phyloP scores from a whole-genome alignment of 2,888 invertebrate genomes.

The Sinelater perroti region DNA sequence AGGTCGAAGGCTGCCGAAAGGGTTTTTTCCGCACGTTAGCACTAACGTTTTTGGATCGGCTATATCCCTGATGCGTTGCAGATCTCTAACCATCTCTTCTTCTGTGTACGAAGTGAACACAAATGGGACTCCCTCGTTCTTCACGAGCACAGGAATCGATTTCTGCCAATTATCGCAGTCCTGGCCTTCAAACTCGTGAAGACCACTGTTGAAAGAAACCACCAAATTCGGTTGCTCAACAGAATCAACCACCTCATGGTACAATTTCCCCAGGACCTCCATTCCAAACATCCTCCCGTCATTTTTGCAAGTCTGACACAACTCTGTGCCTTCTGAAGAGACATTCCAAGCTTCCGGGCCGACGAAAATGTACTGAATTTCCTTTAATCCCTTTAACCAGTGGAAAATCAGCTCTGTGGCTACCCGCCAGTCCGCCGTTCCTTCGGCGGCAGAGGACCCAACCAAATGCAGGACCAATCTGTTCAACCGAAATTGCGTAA shows the following conservation, averaged over 20 bases:
- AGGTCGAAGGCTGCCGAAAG: constrained; percentile 49
- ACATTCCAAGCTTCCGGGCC: constrained; percentile 48
- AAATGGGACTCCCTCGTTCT: constrained; percentile 44
- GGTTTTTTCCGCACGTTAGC: constrained; percentile 46
- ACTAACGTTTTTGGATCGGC: constrained; percentile 35
- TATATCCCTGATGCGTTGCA: constrained; percentile 33
- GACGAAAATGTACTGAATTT: constrained; percentile 47
- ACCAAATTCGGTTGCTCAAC: constrained; percentile 50
- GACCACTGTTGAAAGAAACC: constrained; percentile 54
- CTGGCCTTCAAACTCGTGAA: constrained; percentile 49
- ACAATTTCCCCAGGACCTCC: constrained; percentile 41
- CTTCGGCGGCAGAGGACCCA: constrained; percentile 50
- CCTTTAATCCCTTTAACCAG: constrained; percentile 45
- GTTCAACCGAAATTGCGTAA: constrained; percentile 17
- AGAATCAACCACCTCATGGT: constrained; percentile 47
- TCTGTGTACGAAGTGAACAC: constrained; percentile 53
- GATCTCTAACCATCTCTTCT: constrained; percentile 50
- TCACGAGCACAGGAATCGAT: constrained; percentile 46
- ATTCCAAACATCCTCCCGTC: constrained; percentile 33
- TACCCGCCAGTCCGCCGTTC: constrained; percentile 42
- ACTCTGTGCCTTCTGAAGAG: neutral
- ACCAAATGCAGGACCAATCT: constrained; percentile 49
- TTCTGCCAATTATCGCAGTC: constrained; percentile 48
- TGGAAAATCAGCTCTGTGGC: constrained; percentile 49
- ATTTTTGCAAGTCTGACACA: constrained; percentile 41